Base-by-base conservation (phyloP, 2,888 invertebrate species). In the Mystacides longicornis region DNA sequence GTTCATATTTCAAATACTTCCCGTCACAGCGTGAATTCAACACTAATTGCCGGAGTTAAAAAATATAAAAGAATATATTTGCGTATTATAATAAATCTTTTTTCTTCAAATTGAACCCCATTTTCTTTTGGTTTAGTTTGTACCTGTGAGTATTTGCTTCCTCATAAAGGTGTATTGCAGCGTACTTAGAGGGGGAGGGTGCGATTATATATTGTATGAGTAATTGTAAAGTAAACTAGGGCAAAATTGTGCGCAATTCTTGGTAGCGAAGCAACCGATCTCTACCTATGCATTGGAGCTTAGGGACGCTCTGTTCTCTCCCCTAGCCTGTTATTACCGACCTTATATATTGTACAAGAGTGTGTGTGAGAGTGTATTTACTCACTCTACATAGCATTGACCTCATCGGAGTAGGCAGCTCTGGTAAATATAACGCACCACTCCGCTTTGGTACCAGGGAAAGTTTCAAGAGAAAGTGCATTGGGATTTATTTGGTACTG, bases 261-360 rank as follows among this genome's bases (percentile, higher is more conserved):
- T 3, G 23, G 51, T 54, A 43, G 54, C 54, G 49, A 49, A 31
- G 54, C 54, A 54, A 54, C 54, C 48, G 23, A 23, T 27, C 27
- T 14, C 37, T 37, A 14, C 37, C 14, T 14, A 37, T 7, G 7
- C 3, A 37, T 23, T 27, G 21, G 19, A 46, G 27, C 52, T 31
- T 21, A 22, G 47, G 52, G 52, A 52, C 52, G 46, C 46, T 27
- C 27, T 23, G 22, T 18, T 23, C 50, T 21, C 45, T 23, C 45
- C 31, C 37, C 37, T 37, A 37, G 14, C 16, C 37, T 7, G 27
- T 27, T 5, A 27, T 5, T 27, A 7, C 7, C 11, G 11, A 5
- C 14, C 37, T 37, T 14, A 37, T 37, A 37, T 16, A 27, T 11
- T n/a, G 37, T 37, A 37, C 16, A 7, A 37, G 3, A 37, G 14